Evolutionary conservation across 2,797 vertebrate species (phyloP).

Genomic region (Micropoecilia bifurca): DNA sequence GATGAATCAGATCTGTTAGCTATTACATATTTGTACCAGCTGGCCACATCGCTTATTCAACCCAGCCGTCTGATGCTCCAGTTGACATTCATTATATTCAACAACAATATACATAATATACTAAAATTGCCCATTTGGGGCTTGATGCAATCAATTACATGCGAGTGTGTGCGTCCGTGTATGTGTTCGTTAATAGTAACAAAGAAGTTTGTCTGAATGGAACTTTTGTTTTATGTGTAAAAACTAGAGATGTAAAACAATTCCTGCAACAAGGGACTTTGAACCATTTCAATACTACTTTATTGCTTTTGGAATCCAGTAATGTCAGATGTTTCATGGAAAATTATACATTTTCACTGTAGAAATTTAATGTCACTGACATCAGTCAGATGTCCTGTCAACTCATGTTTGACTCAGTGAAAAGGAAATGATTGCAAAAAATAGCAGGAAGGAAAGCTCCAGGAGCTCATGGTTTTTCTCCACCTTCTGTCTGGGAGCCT

Average conservation of each 20-base stretch:
- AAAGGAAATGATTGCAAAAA: not conserved
- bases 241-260: not conserved
- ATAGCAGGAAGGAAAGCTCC: too few relatives aligned
- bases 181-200: not conserved
- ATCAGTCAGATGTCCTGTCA: not conserved
- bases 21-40: conserved; percentile 3
- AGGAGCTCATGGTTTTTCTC: too few relatives aligned
- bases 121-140: not conserved
- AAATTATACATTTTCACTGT: not conserved
- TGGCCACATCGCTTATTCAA: not conserved
- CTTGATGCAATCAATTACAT: not conserved
- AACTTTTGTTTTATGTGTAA: not conserved
- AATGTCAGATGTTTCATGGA: not conserved
- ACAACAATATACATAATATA: not conserved
- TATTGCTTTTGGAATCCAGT: not conserved
- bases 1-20: conserved; percentile 8
- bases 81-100: conserved; percentile 1
- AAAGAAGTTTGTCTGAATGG: not conserved
- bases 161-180: not conserved
- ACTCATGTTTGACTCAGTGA: not conserved
- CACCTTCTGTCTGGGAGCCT: not conserved
- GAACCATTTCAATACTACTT: not conserved
- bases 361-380: not conserved
- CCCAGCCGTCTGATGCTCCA: not conserved
- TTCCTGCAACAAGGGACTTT: not conserved